Conservation (phyloP, 2,113 vertebrate genomes). For the Neolamprologus devosi region DNA sequence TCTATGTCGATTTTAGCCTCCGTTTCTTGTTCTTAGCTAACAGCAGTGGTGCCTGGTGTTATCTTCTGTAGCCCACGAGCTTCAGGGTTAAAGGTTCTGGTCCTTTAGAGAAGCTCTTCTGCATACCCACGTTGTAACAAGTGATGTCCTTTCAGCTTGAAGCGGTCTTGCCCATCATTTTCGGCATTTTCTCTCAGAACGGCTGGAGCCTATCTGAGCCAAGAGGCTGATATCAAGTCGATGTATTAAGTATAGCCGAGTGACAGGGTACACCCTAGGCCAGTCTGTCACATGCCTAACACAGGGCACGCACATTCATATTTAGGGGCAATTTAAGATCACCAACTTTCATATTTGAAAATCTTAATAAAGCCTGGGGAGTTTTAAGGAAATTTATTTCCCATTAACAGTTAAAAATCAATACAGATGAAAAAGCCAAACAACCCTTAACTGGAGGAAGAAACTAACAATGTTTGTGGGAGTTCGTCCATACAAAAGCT, state of each 20-base stretch:
- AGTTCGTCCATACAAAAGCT: not conserved
- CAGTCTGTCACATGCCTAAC: not conserved
- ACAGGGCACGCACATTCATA: not conserved
- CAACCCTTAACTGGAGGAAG: not conserved
- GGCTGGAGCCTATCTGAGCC: not conserved
- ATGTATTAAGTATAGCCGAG: not conserved
- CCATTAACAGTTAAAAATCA: not conserved
- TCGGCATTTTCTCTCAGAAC: not conserved
- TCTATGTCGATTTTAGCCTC: rapidly evolving
- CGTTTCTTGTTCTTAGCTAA: not conserved
- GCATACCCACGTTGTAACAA: not conserved
- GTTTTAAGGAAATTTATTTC: not conserved
- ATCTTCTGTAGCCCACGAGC: not conserved
- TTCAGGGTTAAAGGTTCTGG: not conserved
- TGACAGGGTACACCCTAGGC: not conserved
- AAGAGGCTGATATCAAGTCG: not conserved
- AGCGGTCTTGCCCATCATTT: not conserved
- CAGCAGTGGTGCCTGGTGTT: not conserved
- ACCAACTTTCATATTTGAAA: not conserved
- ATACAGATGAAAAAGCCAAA: not conserved
- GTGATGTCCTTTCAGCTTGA: not conserved
- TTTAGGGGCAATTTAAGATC: not conserved
- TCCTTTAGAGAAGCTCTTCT: not conserved
- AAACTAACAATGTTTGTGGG: not conserved
- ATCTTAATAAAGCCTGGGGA: not conserved